Conservation (phyloP, 2,888 invertebrate genomes). For the Erpobdella octoculata region DNA sequence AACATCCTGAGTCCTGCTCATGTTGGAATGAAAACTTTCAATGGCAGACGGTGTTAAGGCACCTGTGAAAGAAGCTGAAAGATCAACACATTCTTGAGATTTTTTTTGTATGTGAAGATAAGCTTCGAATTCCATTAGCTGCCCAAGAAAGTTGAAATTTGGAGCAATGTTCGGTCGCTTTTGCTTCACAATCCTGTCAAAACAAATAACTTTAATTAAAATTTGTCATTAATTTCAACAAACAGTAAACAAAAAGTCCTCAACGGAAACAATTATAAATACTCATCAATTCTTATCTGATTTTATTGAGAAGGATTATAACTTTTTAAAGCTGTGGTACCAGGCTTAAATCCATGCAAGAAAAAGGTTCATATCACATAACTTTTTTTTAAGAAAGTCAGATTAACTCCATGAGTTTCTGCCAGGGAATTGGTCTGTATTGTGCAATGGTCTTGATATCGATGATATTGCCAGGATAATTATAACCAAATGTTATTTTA, state of each 20-base stretch:
- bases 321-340: not conserved
- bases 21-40: not conserved
- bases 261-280: not conserved
- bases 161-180: constrained; percentile 59
- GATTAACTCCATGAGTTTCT: no score
- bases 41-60: not conserved
- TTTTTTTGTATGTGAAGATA: constrained; percentile 20
- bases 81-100: not conserved
- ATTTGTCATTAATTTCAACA: not conserved
- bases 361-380: no score
- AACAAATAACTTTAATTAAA: not conserved
- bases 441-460: no score
- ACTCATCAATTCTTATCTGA: not conserved
- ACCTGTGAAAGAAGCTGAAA: not conserved
- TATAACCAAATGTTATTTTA: not conserved
- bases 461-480: not conserved
- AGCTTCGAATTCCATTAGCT: constrained; percentile 57
- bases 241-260: not conserved
- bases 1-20: not conserved
- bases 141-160: constrained; percentile 61
- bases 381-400: no score
- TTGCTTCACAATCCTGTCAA: constrained; percentile 57
- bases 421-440: no score
- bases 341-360: no score
- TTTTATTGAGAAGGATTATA: no score